Evolutionary conservation across 2,888 invertebrate genomes (phyloP), one percentile per base, ranked within the genome.

Genomic region (Orthonychiurus folsomi): DNA sequence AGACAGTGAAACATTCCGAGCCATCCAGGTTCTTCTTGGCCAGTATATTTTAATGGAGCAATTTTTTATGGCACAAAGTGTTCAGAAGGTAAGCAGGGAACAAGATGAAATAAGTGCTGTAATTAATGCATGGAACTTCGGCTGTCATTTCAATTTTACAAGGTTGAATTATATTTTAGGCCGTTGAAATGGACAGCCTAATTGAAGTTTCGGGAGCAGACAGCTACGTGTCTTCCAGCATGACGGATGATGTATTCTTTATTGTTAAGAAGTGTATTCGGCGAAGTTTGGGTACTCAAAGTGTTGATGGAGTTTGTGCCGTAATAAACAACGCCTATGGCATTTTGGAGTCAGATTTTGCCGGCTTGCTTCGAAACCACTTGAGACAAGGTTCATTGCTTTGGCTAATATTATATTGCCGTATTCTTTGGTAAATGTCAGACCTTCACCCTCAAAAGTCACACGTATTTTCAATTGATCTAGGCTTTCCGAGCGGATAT

Each of bases 211-310:
- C 84, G 63, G 83, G 86, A 69, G 68, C 69, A 58, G 72, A 70
- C 59, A 78, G 37, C 2, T 72, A 60, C 59, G 70, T 72, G 1
- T 54, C 69, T 1, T 93, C 94, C 1, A 94, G 92, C 71, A 87
- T 99, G 81, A 89, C 97, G 0, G 99, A 99, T 77, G 97, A 99
- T 78, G 89, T 95, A 0, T 97, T 97, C 79, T 99, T 93, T 77
- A 93, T 99, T 70, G 85, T 96, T 1, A 87, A 93, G 74, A 97
- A 97, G 79, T 93, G 94, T 73, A 88, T 96, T 59, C 90, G 93
- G 70, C 86, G 97, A 68, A 87, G 93, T n/a, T 81, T 94, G 70
- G 87, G 89, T 3, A 90, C 89, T 70, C 88, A 89, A 75, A 94
- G 91, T 75, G 84, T 96, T 63, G 96, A 97, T 78, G 96, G 94